Percentiles rank a stretch among this genome's conserved stretches.
Evolutionary conservation across 2,113 vertebrate species (phyloP).

Genomic region (Sapayoa aenigma): DNA sequence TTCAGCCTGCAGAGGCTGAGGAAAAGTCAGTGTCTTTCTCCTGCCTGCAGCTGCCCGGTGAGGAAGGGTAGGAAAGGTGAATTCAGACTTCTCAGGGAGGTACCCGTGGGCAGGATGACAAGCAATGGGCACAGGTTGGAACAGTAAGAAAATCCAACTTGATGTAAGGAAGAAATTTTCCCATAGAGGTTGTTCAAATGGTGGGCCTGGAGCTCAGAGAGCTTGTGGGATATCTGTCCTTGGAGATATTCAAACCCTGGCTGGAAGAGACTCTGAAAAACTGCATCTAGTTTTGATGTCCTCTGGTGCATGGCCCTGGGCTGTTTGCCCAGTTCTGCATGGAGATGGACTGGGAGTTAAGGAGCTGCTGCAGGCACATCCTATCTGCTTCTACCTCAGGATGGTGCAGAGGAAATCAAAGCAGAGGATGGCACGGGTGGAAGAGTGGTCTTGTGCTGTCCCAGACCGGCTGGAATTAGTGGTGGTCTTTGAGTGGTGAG

Average conservation of each 20-base stretch:
- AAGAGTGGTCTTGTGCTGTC: background rate
- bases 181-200: background rate
- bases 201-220: background rate
- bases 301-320: background rate
- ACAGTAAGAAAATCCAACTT: background rate
- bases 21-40: background rate
- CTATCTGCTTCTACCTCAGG: background rate
- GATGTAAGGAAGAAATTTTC: background rate
- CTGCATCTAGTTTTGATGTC: background rate
- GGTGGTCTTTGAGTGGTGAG: background rate
- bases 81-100: background rate
- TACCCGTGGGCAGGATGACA: background rate
- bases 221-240: background rate
- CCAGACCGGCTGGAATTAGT: background rate
- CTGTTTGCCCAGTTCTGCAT: accelerated
- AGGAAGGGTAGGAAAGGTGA: background rate
- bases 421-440: background rate
- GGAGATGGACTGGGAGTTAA: background rate
- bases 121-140: background rate
- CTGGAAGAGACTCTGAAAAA: background rate
- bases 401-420: background rate
- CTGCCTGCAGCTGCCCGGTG: background rate
- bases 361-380: background rate
- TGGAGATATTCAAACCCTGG: background rate
- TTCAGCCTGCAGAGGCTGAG: background rate